Evolutionary conservation across 2,797 vertebrate genomes (phyloP).

Genomic region (Dromococcyx pavoninus): DNA sequence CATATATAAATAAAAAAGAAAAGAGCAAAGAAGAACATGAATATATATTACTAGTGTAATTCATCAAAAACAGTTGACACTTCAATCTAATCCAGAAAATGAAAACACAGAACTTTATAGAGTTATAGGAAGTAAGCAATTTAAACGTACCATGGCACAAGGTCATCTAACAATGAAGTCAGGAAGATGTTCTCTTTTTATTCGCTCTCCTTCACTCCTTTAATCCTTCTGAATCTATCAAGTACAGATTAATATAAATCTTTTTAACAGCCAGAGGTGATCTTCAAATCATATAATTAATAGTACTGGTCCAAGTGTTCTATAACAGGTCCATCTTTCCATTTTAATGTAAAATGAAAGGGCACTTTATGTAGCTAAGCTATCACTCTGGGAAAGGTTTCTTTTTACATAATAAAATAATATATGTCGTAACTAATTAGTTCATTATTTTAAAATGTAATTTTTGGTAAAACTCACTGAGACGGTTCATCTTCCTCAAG

Average conservation of each 20-base stretch:
- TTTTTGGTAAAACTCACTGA: conserved; percentile 41
- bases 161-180: conserved; percentile 76
- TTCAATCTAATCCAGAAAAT: conserved; percentile 86
- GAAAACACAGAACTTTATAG: conserved; percentile 84
- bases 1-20: conserved; percentile 80
- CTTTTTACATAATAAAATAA: conserved; percentile 61
- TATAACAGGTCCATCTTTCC: conserved; percentile 50
- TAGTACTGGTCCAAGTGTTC: conserved; percentile 46
- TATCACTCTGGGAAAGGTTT: conserved; percentile 34
- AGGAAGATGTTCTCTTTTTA: conserved; percentile 73
- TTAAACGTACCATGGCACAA: conserved; percentile 78
- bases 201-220: conserved; percentile 53
- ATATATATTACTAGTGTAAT: conserved; percentile 81
- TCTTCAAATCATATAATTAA: conserved; percentile 76
- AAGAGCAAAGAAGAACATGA: conserved; percentile 79
- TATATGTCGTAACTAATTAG: conserved; percentile 68
- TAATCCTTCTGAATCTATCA: conserved; percentile 69
- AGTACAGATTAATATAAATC: conserved; percentile 71
- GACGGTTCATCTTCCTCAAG: conserved; percentile 63
- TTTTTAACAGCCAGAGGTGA: conserved; percentile 66
- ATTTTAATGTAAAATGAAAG: conserved; percentile 66
- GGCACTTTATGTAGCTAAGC: conserved; percentile 19
- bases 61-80: conserved; percentile 82
- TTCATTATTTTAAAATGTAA: conserved; percentile 65
- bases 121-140: conserved; percentile 85